Evolutionary conservation across 2,888 invertebrate species (phyloP).

Genomic region (Oligia strigilis): DNA sequence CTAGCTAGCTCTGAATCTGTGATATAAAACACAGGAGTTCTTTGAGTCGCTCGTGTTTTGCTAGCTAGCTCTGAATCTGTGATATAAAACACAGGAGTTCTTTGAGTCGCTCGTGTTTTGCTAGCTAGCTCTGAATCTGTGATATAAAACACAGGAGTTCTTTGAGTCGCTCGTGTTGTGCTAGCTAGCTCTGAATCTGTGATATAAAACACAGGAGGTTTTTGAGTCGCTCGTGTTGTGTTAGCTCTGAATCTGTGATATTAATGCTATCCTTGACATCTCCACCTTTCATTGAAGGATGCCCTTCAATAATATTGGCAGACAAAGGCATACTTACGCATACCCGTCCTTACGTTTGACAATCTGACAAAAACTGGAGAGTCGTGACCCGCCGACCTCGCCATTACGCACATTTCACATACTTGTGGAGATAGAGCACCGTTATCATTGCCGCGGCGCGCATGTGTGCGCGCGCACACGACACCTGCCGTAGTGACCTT

Average conservation of each 20-base stretch:
- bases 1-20: too few species aligned
- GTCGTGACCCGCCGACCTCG: slow-evolving; percentile 17
- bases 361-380: not conserved
- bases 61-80: not conserved
- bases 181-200: too few species aligned
- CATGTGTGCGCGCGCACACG: not conserved
- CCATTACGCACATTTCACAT: slow-evolving; percentile 1
- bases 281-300: not conserved
- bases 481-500: slow-evolving; percentile 30
- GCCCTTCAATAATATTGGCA: not conserved
- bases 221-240: too few species aligned
- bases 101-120: too few species aligned
- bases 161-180: too few species aligned
- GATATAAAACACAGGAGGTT: too few species aligned
- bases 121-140: too few species aligned
- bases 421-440: not conserved
- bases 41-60: not conserved
- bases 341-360: not conserved
- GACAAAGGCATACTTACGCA: not conserved
- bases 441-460: not conserved
- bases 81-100: too few species aligned
- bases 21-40: not conserved
- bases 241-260: not conserved
- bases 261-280: not conserved
- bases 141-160: too few species aligned